These are phyloP conservation scores for Peromyscus polionotus DNA, from an alignment of 2,113 vertebrate species.

Conservation along the genomic window DNA sequence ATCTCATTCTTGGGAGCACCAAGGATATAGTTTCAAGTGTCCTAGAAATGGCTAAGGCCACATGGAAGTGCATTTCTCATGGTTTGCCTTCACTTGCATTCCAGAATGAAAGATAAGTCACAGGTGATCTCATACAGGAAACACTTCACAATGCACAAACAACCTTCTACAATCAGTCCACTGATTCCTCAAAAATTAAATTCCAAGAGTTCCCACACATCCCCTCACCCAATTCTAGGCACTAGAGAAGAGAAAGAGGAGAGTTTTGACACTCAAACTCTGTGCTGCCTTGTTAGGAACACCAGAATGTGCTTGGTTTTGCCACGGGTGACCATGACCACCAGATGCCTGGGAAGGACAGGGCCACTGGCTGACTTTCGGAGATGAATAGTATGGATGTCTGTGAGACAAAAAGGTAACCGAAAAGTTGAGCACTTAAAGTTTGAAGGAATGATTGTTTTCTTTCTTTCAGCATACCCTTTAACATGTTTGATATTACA, in stretches of 20 bases:
- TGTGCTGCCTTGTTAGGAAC: background rate
- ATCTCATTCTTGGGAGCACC: background rate
- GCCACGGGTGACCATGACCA: fast-evolving
- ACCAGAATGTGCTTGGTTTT: background rate
- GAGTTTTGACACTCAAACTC: background rate
- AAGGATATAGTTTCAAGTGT: background rate
- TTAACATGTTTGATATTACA: background rate
- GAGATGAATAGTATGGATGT: background rate
- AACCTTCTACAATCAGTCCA: background rate
- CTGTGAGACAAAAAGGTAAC: background rate
- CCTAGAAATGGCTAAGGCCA: background rate
- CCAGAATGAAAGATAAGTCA: background rate
- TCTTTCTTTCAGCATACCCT: background rate
- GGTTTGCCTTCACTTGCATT: background rate
- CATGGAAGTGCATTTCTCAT: background rate
- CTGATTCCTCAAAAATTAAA: background rate
- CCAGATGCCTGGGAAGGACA: fast-evolving
- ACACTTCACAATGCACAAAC: background rate
- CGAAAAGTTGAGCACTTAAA: background rate
- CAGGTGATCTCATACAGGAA: background rate
- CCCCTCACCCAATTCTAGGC: background rate
- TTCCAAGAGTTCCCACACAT: background rate
- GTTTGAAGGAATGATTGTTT: constrained; percentile 5
- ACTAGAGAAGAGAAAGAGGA: background rate
- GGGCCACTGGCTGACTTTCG: background rate